phyloP scores from a whole-genome alignment of 2,888 invertebrate species.

The Nesidiocoris tenuis region DNA sequence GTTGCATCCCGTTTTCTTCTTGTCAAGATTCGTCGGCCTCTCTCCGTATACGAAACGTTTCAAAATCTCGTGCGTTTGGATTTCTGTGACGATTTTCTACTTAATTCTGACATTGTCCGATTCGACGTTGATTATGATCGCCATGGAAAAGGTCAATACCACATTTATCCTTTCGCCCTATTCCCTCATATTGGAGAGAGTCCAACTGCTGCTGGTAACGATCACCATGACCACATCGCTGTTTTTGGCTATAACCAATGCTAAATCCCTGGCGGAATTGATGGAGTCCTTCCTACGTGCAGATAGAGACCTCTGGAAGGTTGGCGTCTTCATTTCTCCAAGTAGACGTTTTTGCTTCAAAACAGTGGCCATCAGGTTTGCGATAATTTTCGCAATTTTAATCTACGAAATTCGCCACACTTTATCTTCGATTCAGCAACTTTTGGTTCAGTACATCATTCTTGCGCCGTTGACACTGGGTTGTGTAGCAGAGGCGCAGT shows the following conservation, averaged over 20 bases:
- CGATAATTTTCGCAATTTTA: constrained; percentile 24
- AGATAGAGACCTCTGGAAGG: constrained; percentile 35
- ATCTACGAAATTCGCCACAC: constrained; percentile 23
- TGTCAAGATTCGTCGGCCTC: constrained; percentile 42
- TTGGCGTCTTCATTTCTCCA: constrained; percentile 26
- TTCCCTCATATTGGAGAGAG: constrained; percentile 43
- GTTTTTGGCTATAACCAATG: constrained; percentile 33
- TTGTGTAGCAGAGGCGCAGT: constrained; percentile 39
- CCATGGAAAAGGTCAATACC: constrained; percentile 44
- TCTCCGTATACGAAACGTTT: constrained; percentile 38
- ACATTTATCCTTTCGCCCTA: constrained; percentile 41
- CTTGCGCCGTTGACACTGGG: constrained; percentile 39
- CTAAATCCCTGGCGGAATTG: constrained; percentile 16
- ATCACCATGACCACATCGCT: constrained; percentile 30
- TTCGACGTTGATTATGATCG: constrained; percentile 29
- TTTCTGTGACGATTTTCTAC: neutral
- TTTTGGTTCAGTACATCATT: constrained; percentile 43
- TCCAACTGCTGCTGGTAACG: constrained; percentile 36
- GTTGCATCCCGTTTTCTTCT: constrained; percentile 33
- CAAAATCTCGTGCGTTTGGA: constrained; percentile 8
- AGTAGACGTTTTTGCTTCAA: constrained; percentile 19
- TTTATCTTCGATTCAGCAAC: neutral
- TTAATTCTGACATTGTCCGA: constrained; percentile 12
- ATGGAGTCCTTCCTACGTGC: constrained; percentile 35
- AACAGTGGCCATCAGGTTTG: constrained; percentile 13